Percentiles rank a stretch among this genome's conserved stretches.
Evolutionary conservation across 2,113 vertebrate species (phyloP).

Genomic region (Orycteropus afer): DNA sequence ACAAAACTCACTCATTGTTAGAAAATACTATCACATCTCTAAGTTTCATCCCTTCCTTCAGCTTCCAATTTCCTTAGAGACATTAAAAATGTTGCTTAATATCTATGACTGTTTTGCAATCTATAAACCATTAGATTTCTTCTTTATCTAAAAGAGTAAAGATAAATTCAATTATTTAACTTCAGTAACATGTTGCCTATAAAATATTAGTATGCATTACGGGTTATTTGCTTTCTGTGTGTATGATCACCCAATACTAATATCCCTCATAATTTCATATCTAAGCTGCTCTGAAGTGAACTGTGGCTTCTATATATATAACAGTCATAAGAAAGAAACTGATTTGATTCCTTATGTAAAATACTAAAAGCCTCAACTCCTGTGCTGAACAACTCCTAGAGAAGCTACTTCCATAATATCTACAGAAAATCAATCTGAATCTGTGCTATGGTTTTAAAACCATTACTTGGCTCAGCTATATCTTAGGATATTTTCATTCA

Average conservation of each 20-base stretch:
- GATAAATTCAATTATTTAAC: not conserved
- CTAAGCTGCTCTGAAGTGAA: not conserved
- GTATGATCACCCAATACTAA: not conserved
- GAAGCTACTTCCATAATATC: not conserved
- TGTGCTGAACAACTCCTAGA: not conserved
- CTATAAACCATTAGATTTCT: constrained; percentile 1
- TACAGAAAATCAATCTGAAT: constrained; percentile 28
- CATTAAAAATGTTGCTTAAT: not conserved
- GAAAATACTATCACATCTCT: constrained; percentile 4
- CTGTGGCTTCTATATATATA: not conserved
- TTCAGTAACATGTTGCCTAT: not conserved
- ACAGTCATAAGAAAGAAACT: constrained; percentile 12
- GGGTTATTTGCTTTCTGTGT: not conserved
- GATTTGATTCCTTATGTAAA: not conserved
- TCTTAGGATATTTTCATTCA: constrained; percentile 39
- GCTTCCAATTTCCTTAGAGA: constrained; percentile 11
- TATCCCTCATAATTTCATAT: not conserved
- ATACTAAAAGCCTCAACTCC: not conserved
- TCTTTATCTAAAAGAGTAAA: constrained; percentile 35
- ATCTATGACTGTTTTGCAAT: not conserved
- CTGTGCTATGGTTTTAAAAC: constrained; percentile 3
- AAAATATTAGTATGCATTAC: not conserved
- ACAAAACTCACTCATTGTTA: not conserved
- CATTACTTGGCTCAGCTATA: not conserved
- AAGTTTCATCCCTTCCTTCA: constrained; percentile 25